A percentile compares a stretch with the other conserved stretches of the same genome.
These are phyloP conservation scores for Macrotus californicus DNA, from an alignment of 2,113 vertebrate genomes.

Conservation along the genomic window DNA sequence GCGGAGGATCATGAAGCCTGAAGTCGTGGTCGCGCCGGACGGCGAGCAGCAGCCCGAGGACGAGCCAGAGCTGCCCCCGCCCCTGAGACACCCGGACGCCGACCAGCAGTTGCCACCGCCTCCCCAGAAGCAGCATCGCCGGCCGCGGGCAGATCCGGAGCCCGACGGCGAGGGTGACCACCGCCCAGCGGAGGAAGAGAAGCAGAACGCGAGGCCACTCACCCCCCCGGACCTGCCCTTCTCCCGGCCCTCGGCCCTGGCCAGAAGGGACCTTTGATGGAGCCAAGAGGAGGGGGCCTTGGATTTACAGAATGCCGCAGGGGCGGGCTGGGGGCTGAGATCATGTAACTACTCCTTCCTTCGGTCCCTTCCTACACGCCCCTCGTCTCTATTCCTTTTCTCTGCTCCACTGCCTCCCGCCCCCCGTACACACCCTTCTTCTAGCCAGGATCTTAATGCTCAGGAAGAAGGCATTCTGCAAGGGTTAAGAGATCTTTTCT, in stretches of 20 bases:
- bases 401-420: not conserved
- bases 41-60: conserved; percentile 70
- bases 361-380: conserved; percentile 30
- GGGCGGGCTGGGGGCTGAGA: conserved; percentile 43
- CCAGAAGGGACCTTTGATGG: conserved; percentile 62
- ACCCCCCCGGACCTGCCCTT: conserved; percentile 25
- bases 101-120: conserved; percentile 26
- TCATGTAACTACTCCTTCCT: conserved; percentile 58
- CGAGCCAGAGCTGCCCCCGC: conserved; percentile 65
- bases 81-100: conserved; percentile 61
- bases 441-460: not conserved
- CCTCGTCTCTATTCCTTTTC: conserved; percentile 9
- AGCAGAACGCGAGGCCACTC: conserved; percentile 44
- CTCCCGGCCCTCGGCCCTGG: not conserved
- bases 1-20: conserved; percentile 71
- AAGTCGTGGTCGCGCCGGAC: conserved; percentile 60
- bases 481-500: conserved; percentile 34
- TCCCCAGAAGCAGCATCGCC: conserved; percentile 22
- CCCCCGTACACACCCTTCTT: conserved; percentile 18
- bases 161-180: conserved; percentile 10
- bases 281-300: conserved; percentile 36
- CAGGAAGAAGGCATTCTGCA: conserved; percentile 41
- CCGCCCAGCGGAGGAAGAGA: conserved; percentile 22
- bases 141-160: conserved; percentile 26
- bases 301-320: conserved; percentile 33